These are phyloP conservation scores for Eptatretus burgeri DNA, from an alignment of 2,113 vertebrate genomes.

Conservation along the genomic window DNA sequence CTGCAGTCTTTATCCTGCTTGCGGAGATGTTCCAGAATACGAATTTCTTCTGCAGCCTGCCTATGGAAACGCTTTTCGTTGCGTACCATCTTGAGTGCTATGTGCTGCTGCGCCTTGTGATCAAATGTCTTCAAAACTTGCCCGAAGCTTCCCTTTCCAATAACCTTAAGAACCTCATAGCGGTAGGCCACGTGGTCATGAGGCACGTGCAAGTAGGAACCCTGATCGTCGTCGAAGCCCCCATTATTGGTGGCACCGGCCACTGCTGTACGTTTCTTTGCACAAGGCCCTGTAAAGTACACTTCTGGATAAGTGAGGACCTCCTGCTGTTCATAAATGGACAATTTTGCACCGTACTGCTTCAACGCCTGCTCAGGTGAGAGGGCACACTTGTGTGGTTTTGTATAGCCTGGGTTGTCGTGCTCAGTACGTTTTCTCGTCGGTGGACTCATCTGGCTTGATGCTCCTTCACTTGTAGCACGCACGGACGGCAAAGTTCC, in stretches of 20 bases:
- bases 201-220: slow-evolving; percentile 61
- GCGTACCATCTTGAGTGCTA: slow-evolving; percentile 87
- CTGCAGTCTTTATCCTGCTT: slow-evolving; percentile 72
- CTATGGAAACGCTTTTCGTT: slow-evolving; percentile 89
- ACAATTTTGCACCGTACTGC: slow-evolving; percentile 48
- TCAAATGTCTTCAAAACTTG: slow-evolving; percentile 90
- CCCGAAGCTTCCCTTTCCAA: slow-evolving; percentile 89
- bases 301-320: slow-evolving; percentile 48
- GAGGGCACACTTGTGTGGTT: no score
- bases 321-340: slow-evolving; percentile 52
- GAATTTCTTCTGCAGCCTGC: slow-evolving; percentile 78
- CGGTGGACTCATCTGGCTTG: no score
- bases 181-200: slow-evolving; percentile 81
- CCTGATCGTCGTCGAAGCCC: slow-evolving; percentile 73
- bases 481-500: no score
- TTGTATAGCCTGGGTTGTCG: no score
- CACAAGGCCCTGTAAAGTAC: slow-evolving; percentile 70
- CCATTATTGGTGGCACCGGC: slow-evolving; percentile 54
- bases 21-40: slow-evolving; percentile 73
- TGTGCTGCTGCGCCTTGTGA: slow-evolving; percentile 65
- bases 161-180: slow-evolving; percentile 86
- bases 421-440: no score
- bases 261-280: slow-evolving; percentile 60
- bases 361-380: slow-evolving; percentile 52
- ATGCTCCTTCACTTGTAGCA: no score